These are phyloP conservation scores for Cheilosia pagana DNA, from an alignment of 2,888 invertebrate species.

Conservation along the genomic window DNA sequence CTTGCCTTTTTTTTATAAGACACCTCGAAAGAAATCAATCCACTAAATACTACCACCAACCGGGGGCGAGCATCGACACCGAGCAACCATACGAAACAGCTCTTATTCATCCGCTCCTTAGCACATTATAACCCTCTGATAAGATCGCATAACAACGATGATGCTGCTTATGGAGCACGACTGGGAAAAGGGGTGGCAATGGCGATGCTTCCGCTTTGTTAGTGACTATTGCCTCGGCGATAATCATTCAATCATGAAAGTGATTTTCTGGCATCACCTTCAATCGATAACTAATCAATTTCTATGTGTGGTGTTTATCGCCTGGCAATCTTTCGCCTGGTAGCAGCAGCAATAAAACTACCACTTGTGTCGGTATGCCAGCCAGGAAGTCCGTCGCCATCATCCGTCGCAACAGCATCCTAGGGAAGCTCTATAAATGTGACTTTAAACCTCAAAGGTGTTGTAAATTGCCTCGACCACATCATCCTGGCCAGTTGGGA, in stretches of 20 bases:
- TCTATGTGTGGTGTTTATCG: conserved; percentile 63
- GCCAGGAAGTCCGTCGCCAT: conserved; percentile 47
- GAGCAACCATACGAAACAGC: conserved; percentile 22
- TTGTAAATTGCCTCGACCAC: conserved; percentile 58
- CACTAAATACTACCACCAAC: conserved; percentile 3
- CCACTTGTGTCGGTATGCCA: conserved; percentile 55
- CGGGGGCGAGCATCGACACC: neutral
- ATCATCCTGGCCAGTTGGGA: neutral
- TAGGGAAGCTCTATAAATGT: neutral
- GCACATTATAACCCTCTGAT: conserved; percentile 44
- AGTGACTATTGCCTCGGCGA: conserved; percentile 51
- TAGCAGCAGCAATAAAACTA: conserved; percentile 60
- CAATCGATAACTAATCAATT: conserved; percentile 74
- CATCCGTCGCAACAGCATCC: neutral
- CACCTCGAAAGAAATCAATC: conserved; percentile 14
- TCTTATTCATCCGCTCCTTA: conserved; percentile 45
- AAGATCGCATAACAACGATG: conserved; percentile 24
- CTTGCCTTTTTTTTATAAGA: neutral
- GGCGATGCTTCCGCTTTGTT: neutral
- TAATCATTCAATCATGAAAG: conserved; percentile 75
- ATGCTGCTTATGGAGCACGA: conserved; percentile 10
- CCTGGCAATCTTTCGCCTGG: conserved; percentile 41
- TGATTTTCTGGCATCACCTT: conserved; percentile 70
- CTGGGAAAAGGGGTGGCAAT: conserved; percentile 24
- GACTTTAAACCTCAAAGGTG: conserved; percentile 58